Conservation (phyloP, 2,888 invertebrate species). For the Perdita meconis region DNA sequence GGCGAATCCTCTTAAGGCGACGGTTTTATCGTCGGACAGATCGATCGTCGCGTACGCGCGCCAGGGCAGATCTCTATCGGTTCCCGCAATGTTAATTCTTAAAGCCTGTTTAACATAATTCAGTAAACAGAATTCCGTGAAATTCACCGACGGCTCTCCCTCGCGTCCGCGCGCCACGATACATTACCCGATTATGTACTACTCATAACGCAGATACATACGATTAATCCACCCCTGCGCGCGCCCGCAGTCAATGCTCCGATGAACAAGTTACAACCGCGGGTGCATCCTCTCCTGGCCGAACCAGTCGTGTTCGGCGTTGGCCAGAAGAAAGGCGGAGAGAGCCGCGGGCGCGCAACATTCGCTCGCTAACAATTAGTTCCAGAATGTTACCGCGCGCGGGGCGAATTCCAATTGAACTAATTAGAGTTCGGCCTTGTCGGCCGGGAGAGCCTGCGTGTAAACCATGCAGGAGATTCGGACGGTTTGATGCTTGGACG, state of each 20-base stretch:
- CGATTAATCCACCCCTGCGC: constrained; percentile 33
- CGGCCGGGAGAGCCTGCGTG: no score
- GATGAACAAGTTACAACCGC: constrained; percentile 12
- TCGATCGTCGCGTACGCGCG: constrained; percentile 26
- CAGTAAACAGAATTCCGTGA: constrained; percentile 29
- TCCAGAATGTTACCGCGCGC: constrained; percentile 7
- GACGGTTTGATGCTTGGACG: no score
- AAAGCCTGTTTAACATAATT: constrained; percentile 39
- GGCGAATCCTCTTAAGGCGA: constrained; percentile 33
- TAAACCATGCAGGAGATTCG: no score
- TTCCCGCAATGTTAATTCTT: constrained; percentile 29
- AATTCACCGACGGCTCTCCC: constrained; percentile 22
- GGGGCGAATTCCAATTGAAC: neutral
- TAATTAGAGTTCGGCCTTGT: neutral
- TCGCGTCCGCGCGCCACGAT: constrained; percentile 24
- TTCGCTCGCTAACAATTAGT: constrained; percentile 19
- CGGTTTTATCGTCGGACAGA: constrained; percentile 32
- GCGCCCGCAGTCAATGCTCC: constrained; percentile 7
- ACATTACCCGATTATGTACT: constrained; percentile 40
- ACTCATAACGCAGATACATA: constrained; percentile 32
- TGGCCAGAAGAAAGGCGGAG: neutral
- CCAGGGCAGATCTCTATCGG: constrained; percentile 39
- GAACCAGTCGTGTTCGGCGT: neutral
- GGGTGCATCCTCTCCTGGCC: neutral
- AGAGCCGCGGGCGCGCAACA: neutral